A percentile compares a stretch with the other conserved stretches of the same genome.
phyloP scores from a whole-genome alignment of 2,888 invertebrate species.

The Sesia bembeciformis region DNA sequence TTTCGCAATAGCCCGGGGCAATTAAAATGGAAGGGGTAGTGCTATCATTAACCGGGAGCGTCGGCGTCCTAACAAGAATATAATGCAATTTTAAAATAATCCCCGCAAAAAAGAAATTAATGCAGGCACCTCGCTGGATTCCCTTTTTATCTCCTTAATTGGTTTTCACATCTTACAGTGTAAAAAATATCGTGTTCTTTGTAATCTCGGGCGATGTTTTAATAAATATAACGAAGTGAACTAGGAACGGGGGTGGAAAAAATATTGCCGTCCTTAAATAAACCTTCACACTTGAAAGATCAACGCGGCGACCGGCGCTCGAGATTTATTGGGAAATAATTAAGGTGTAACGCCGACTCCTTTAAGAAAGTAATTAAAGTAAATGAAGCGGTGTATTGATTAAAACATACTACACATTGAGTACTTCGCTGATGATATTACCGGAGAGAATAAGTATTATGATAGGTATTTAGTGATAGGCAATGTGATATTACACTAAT shows the following conservation, averaged over 20 bases:
- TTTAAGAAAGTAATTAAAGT: slow-evolving; percentile 49
- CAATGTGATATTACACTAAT: too few species aligned
- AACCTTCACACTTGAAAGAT: slow-evolving; percentile 72
- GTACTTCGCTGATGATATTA: too few species aligned
- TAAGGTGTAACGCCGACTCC: slow-evolving; percentile 40
- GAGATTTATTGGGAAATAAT: slow-evolving; percentile 69
- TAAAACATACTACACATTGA: neutral
- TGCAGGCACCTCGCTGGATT: slow-evolving; percentile 72
- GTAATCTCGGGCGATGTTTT: slow-evolving; percentile 74
- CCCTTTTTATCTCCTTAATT: slow-evolving; percentile 75
- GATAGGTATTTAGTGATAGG: too few species aligned
- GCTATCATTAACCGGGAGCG: slow-evolving; percentile 67
- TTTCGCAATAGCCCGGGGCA: slow-evolving; percentile 71
- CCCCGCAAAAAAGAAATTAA: slow-evolving; percentile 74
- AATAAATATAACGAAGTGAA: slow-evolving; percentile 74
- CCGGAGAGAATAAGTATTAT: too few species aligned
- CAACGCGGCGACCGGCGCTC: slow-evolving; percentile 54
- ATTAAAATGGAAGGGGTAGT: slow-evolving; percentile 73
- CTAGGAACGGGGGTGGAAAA: slow-evolving; percentile 45
- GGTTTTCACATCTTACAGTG: slow-evolving; percentile 75
- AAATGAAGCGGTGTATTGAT: slow-evolving; percentile 21
- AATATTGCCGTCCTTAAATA: slow-evolving; percentile 69
- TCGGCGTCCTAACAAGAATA: slow-evolving; percentile 71
- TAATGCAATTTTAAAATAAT: slow-evolving; percentile 76
- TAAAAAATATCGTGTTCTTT: slow-evolving; percentile 74